Conservation (phyloP, 2,113 vertebrate genomes). For the Saccopteryx leptura region DNA sequence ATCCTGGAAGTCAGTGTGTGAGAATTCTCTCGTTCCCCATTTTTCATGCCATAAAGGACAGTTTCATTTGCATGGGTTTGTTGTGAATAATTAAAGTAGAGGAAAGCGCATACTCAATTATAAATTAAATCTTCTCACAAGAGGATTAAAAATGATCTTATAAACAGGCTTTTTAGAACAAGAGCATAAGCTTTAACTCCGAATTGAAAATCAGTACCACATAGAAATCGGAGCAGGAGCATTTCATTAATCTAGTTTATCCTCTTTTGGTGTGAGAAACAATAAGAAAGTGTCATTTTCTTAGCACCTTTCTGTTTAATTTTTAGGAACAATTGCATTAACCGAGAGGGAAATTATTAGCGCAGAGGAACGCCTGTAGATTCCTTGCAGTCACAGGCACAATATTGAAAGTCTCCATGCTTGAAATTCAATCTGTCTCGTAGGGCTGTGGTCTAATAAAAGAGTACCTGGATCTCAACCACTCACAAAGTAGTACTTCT, state of each 20-base stretch:
- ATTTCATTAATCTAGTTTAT: conserved; percentile 73
- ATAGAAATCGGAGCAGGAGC: not conserved
- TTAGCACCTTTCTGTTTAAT: conserved; percentile 53
- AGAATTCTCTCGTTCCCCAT: conserved; percentile 35
- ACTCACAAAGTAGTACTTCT: conserved; percentile 28
- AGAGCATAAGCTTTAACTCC: conserved; percentile 16
- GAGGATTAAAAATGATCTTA: conserved; percentile 52
- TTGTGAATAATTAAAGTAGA: conserved; percentile 62
- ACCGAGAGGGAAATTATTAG: conserved; percentile 33
- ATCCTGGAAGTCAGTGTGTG: conserved; percentile 17
- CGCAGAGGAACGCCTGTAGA: conserved; percentile 20
- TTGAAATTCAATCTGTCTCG: conserved; percentile 62
- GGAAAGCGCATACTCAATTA: not conserved
- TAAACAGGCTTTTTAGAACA: conserved; percentile 55
- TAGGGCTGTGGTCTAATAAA: not conserved
- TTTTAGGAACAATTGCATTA: conserved; percentile 59
- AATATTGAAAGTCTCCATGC: not conserved
- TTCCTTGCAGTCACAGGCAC: not conserved
- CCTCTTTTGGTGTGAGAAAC: conserved; percentile 49
- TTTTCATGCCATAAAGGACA: conserved; percentile 36
- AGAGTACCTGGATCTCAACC: conserved; percentile 33
- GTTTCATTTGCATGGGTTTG: conserved; percentile 34
- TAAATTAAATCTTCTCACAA: conserved; percentile 64
- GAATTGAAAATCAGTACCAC: conserved; percentile 70
- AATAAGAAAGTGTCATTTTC: conserved; percentile 53